Evolutionary conservation across 2,113 vertebrate genomes (phyloP).

Genomic region (Zosterops japonicus): DNA sequence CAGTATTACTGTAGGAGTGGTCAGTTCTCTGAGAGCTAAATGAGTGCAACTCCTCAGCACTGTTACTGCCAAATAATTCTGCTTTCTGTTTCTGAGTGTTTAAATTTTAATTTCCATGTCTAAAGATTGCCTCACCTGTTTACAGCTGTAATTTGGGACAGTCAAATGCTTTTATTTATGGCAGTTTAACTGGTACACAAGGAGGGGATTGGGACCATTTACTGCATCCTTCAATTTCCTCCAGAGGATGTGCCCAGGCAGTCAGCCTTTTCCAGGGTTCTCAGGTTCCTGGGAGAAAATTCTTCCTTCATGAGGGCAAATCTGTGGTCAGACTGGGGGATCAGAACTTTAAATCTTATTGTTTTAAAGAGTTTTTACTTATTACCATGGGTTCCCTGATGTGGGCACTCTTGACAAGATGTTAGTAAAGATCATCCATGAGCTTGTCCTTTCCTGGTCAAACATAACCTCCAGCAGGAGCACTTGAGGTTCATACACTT

Average conservation of each 20-base stretch:
- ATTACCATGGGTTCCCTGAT: neutral
- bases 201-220: neutral
- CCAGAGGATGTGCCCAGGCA: neutral
- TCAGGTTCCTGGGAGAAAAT: neutral
- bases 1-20: neutral
- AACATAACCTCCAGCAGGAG: neutral
- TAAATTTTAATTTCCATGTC: neutral
- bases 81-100: neutral
- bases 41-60: neutral
- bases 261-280: neutral
- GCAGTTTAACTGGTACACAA: neutral
- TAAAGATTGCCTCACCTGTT: neutral
- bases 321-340: fast-evolving
- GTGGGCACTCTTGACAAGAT: neutral
- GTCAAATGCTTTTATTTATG: neutral
- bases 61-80: neutral
- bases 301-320: neutral
- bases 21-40: neutral
- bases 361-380: neutral
- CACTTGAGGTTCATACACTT: neutral
- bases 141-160: neutral
- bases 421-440: neutral
- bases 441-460: neutral
- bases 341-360: neutral
- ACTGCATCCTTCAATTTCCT: neutral